Percentiles rank a stretch among this genome's conserved stretches.
Evolutionary conservation across 2,888 invertebrate genomes (phyloP).

Genomic region (Hydrotaea cyrtoneurina): DNA sequence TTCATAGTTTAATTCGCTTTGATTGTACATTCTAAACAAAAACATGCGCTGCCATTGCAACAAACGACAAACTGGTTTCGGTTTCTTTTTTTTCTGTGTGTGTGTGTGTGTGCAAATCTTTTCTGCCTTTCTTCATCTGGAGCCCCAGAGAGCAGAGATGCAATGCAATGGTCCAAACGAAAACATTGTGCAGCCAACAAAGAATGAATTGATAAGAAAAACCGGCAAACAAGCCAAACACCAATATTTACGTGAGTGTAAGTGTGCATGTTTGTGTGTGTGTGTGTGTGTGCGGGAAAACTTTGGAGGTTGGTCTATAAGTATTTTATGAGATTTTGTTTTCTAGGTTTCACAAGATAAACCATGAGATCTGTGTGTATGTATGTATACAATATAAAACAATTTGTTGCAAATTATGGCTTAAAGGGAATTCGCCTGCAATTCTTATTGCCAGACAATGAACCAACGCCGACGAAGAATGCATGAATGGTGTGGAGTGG

Average conservation of each 20-base stretch:
- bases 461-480: conserved; percentile 40
- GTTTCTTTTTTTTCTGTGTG: neutral
- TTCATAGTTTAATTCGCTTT: conserved; percentile 23
- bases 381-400: conserved; percentile 13
- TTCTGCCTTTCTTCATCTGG: neutral
- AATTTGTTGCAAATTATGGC: conserved; percentile 61
- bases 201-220: neutral
- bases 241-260: neutral
- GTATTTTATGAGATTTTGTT: conserved; percentile 24
- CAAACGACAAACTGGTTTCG: conserved; percentile 1
- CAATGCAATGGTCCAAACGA: conserved; percentile 3
- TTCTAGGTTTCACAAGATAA: conserved; percentile 26
- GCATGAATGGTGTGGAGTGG: conserved; percentile 2
- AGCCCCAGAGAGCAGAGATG: neutral
- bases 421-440: conserved; percentile 44
- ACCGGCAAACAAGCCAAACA: neutral
- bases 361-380: conserved; percentile 10
- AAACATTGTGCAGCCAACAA: neutral
- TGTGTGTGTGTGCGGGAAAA: neutral
- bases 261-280: neutral
- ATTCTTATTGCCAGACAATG: conserved; percentile 36
- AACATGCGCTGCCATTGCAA: neutral
- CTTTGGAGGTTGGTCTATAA: conserved; percentile 20
- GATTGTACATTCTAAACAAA: conserved; percentile 33
- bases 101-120: no score